These are phyloP conservation scores for Hypomesus transpacificus DNA, from an alignment of 2,113 vertebrate genomes.

Conservation along the genomic window DNA sequence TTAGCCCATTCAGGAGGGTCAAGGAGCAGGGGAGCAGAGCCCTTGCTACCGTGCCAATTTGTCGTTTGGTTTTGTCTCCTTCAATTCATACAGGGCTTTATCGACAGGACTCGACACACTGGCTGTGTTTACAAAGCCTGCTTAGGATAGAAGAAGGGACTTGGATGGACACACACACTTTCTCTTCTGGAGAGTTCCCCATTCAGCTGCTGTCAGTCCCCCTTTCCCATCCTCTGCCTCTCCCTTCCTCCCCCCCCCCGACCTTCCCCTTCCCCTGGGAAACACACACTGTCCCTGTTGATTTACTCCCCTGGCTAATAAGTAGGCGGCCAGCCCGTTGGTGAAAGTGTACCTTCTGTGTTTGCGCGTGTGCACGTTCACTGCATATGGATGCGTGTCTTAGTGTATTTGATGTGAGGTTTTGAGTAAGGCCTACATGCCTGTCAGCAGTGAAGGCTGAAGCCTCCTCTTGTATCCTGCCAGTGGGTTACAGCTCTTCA, in stretches of 20 bases:
- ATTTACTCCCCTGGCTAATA: constrained; percentile 12
- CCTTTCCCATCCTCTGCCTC: not conserved
- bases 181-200: not conserved
- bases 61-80: constrained; percentile 20
- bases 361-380: no score
- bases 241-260: not conserved
- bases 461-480: no score
- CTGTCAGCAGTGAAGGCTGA: no score
- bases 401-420: no score
- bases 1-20: constrained; percentile 31
- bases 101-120: not conserved
- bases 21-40: constrained; percentile 1
- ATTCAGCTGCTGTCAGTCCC: no score
- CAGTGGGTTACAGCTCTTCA: no score
- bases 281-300: constrained; percentile 17
- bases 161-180: not conserved
- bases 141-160: no score
- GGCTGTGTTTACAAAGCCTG: no score
- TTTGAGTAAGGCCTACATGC: no score
- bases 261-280: not conserved
- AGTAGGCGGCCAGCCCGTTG: no score
- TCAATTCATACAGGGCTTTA: constrained; percentile 24
- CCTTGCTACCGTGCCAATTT: constrained; percentile 13
- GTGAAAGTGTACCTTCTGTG: no score
- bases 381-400: no score